Conservation (phyloP, 2,888 invertebrate species). For the Glaucopsyche alexis region DNA sequence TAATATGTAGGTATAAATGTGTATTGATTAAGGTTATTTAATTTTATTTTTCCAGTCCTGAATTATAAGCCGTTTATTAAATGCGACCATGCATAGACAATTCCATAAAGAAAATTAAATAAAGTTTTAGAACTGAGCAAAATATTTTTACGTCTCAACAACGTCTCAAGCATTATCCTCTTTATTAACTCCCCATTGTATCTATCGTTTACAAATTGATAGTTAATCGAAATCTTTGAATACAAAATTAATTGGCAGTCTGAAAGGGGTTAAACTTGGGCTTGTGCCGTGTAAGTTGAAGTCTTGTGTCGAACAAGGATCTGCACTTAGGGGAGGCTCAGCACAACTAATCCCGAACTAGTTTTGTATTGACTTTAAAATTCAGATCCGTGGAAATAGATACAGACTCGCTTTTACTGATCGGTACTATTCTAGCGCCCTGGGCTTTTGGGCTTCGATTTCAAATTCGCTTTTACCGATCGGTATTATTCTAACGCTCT, state of each 20-base stretch:
- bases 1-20: too few species aligned
- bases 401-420: neutral
- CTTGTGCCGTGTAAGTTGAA: conserved; percentile 39
- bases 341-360: conserved; percentile 61
- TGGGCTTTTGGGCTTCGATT: too few species aligned
- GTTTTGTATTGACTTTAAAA: conserved; percentile 35
- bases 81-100: too few species aligned
- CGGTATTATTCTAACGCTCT: too few species aligned
- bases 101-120: too few species aligned
- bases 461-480: too few species aligned
- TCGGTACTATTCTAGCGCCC: neutral
- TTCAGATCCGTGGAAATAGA: conserved; percentile 28
- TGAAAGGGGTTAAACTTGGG: conserved; percentile 36
- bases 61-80: too few species aligned
- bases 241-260: conserved; percentile 36
- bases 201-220: conserved; percentile 38
- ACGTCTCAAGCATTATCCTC: neutral
- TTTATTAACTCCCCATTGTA: neutral
- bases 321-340: conserved; percentile 63
- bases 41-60: too few species aligned
- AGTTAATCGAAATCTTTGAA: conserved; percentile 14
- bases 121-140: too few species aligned
- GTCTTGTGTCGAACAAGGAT: conserved; percentile 74
- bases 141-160: neutral
- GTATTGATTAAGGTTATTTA: too few species aligned